These are phyloP conservation scores for Loripinus fragilis DNA, from an alignment of 2,888 invertebrate genomes.

Conservation along the genomic window DNA sequence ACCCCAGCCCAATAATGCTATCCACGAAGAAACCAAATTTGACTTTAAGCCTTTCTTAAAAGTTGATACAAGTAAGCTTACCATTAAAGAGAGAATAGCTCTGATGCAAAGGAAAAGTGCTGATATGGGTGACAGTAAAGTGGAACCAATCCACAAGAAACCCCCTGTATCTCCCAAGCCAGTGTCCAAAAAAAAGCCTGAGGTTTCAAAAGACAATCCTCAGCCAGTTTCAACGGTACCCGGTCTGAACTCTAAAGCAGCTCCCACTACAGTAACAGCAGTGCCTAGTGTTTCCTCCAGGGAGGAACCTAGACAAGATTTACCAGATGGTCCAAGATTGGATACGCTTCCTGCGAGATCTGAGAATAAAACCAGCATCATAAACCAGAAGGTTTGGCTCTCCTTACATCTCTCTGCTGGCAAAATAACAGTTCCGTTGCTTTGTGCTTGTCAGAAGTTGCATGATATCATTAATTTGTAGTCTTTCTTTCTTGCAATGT, in stretches of 20 bases:
- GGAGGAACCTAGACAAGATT: neutral
- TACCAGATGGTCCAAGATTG: neutral
- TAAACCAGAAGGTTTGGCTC: neutral
- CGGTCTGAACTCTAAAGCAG: neutral
- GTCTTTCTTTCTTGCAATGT: too few relatives aligned
- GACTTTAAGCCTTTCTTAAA: constrained; percentile 8
- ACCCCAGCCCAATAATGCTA: neutral
- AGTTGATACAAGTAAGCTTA: constrained; percentile 25
- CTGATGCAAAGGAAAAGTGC: constrained; percentile 37
- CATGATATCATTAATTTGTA: too few relatives aligned
- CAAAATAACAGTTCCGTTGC: too few relatives aligned
- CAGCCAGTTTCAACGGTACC: neutral
- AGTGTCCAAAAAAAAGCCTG: neutral
- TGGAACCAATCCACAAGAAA: neutral
- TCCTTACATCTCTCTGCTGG: neutral
- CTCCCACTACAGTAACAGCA: neutral
- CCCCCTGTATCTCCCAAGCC: constrained; percentile 13
- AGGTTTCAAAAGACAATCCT: neutral
- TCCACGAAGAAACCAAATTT: neutral
- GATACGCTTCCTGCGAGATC: neutral
- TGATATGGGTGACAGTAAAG: neutral
- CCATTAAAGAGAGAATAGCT: constrained; percentile 43
- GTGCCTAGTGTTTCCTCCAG: neutral
- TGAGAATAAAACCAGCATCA: neutral
- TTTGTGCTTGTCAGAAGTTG: too few relatives aligned